A percentile compares a stretch with the other conserved stretches of the same genome.
Evolutionary conservation across 2,888 invertebrate species (phyloP).

Genomic region (Cryptophagus acutangulus): DNA sequence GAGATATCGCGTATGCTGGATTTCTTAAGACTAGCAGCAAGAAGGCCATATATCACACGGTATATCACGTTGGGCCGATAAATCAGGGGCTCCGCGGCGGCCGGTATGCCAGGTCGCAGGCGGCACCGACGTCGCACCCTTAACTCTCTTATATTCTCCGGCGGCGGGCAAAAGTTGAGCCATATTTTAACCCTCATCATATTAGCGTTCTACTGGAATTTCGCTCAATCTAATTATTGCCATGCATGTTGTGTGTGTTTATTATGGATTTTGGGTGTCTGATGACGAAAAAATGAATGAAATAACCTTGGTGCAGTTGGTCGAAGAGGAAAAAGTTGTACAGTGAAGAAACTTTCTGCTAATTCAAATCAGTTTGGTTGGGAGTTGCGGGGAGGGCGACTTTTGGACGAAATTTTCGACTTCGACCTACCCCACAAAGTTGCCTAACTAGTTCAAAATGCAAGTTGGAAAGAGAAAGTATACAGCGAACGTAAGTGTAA

Average conservation of each 20-base stretch:
- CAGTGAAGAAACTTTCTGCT: constrained; percentile 38
- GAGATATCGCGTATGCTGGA: constrained; percentile 43
- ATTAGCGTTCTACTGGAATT: no score
- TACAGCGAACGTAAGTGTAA: constrained; percentile 48
- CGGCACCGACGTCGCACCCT: constrained; percentile 33
- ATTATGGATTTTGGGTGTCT: background rate
- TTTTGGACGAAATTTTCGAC: no score
- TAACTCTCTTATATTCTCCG: constrained; percentile 7
- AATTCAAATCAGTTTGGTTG: constrained; percentile 39
- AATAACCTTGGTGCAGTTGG: constrained; percentile 11
- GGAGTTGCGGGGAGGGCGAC: constrained; percentile 2
- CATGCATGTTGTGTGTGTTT: background rate
- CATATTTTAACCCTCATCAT: constrained; percentile 28
- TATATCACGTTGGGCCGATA: constrained; percentile 47
- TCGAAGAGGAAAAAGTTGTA: constrained; percentile 1
- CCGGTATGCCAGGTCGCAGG: constrained; percentile 37
- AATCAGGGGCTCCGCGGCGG: constrained; percentile 41
- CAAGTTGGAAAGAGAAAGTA: constrained; percentile 49
- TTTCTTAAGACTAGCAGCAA: constrained; percentile 41
- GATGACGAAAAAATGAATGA: constrained; percentile 17
- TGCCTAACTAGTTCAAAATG: constrained; percentile 44
- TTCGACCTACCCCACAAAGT: constrained; percentile 48
- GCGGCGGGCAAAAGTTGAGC: constrained; percentile 19
- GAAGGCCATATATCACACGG: constrained; percentile 47
- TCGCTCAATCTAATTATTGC: background rate